These are phyloP conservation scores for Mustela erminea DNA, from an alignment of 2,797 vertebrate species.

Conservation along the genomic window DNA sequence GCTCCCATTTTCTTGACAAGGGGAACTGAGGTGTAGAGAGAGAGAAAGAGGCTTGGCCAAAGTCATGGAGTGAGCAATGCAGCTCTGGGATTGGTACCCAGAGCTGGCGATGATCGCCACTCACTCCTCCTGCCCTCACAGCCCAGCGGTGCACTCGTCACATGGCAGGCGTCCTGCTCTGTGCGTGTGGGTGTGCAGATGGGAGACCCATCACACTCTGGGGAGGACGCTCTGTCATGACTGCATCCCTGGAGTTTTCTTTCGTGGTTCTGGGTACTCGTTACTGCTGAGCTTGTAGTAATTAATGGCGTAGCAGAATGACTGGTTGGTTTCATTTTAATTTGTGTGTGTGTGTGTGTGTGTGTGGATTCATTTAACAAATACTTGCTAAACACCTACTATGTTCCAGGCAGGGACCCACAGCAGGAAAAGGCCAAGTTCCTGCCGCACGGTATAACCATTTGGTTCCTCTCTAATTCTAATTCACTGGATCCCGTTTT, in stretches of 20 bases:
- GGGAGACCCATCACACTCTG: rapidly evolving
- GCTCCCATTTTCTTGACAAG: background rate
- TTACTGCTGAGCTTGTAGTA: background rate
- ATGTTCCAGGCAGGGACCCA: background rate
- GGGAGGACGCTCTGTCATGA: background rate
- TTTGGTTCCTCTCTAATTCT: background rate
- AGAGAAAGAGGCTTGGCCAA: background rate
- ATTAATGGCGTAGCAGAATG: background rate
- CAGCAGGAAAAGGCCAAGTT: background rate
- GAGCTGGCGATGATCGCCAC: background rate
- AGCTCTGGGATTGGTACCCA: background rate
- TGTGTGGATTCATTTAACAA: background rate
- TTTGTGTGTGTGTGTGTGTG: background rate
- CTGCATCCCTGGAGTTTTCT: background rate
- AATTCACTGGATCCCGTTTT: background rate
- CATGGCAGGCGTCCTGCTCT: rapidly evolving
- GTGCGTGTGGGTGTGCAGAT: background rate
- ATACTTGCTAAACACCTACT: background rate
- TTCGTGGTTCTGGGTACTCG: background rate
- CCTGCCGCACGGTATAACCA: too few relatives aligned
- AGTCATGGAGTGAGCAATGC: background rate
- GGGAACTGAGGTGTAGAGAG: background rate
- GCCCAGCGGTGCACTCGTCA: background rate
- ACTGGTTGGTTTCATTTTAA: background rate
- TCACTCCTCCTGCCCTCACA: background rate